Percentiles rank a stretch among this genome's conserved stretches.
Conservation (phyloP, 2,113 vertebrate genomes). For the Carassius auratus region DNA sequence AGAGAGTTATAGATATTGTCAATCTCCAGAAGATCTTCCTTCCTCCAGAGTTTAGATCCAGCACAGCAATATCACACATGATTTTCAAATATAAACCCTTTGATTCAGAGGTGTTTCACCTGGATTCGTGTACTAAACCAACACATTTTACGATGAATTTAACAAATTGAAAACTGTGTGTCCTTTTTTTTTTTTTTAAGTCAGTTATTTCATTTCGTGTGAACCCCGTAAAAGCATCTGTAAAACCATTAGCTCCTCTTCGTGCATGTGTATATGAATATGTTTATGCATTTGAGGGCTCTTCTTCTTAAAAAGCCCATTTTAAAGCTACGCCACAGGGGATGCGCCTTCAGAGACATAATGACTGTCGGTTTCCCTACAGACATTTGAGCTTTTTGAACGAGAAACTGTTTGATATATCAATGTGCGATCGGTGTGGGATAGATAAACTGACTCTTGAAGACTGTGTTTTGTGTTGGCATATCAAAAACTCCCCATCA, state of each 20-base stretch:
- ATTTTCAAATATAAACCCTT: neutral
- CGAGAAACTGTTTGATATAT: constrained; percentile 11
- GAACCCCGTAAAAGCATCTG: neutral
- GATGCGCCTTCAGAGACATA: constrained; percentile 19
- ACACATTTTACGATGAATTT: neutral
- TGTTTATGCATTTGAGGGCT: constrained; percentile 2
- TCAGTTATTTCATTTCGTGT: neutral
- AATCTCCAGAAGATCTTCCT: neutral
- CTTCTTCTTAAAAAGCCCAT: constrained; percentile 10
- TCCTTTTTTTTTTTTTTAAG: too few species aligned
- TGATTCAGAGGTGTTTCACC: neutral
- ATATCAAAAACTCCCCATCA: neutral
- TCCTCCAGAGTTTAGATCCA: neutral
- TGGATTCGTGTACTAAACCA: neutral
- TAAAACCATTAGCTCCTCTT: neutral
- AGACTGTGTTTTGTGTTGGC: neutral
- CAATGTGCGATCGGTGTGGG: neutral
- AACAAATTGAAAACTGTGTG: too few species aligned
- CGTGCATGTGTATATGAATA: constrained; percentile 3
- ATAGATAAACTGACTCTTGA: neutral
- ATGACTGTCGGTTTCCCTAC: constrained; percentile 13
- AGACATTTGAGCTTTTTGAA: constrained; percentile 13
- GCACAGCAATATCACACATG: neutral
- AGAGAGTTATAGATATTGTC: constrained; percentile 1
- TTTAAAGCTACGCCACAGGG: constrained; percentile 5